Conservation (phyloP, 2,888 invertebrate genomes). For the Sminthurides aquaticus region DNA sequence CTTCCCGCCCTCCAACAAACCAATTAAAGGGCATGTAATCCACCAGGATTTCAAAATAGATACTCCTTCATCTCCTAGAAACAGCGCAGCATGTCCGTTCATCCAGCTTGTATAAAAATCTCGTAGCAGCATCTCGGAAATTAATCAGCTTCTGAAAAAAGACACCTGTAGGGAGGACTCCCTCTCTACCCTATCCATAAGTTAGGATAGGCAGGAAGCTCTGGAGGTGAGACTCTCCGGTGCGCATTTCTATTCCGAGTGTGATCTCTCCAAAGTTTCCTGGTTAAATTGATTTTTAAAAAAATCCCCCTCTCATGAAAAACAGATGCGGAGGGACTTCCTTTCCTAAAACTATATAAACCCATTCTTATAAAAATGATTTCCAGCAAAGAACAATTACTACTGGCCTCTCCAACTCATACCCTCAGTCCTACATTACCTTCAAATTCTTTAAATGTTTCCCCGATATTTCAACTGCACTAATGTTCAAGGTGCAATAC, state of each 20-base stretch:
- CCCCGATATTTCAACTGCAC: no score
- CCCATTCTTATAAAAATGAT: no score
- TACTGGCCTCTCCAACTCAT: no score
- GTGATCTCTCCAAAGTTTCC: background rate
- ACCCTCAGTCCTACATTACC: no score
- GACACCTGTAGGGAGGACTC: constrained; percentile 4
- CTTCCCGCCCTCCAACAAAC: background rate
- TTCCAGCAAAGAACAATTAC: no score
- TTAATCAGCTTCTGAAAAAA: background rate
- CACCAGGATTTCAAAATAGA: constrained; percentile 1
- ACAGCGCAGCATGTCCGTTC: no score
- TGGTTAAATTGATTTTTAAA: background rate
- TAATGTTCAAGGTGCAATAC: no score
- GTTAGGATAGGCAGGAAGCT: no score
- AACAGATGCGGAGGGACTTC: no score
- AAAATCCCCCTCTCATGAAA: background rate
- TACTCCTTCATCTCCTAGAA: no score
- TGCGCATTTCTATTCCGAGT: background rate
- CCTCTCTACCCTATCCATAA: background rate
- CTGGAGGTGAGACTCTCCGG: background rate
- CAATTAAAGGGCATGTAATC: constrained; percentile 8
- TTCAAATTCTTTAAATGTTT: no score
- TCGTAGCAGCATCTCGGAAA: background rate
- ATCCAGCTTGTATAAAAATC: background rate
- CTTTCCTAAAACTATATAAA: no score